Percentiles rank a stretch among this genome's conserved stretches.
Conservation (phyloP, 2,888 invertebrate genomes). For the Cyaniris semiargus region DNA sequence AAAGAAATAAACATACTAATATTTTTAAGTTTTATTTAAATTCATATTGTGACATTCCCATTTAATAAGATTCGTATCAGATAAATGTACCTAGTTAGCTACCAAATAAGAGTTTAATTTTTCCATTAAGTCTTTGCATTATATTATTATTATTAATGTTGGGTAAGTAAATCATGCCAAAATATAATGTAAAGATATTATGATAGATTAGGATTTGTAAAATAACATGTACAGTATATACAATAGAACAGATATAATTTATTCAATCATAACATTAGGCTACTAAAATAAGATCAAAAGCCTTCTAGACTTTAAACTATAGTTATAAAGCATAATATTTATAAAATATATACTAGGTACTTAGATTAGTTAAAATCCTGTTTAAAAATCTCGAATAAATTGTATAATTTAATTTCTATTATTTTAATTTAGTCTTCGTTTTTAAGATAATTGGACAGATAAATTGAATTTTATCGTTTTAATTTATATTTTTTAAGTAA, state of each 20-base stretch:
- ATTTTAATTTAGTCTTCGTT: constrained; percentile 47
- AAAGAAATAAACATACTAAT: constrained; percentile 69
- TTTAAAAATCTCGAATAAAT: constrained; percentile 57
- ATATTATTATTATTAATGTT: constrained; percentile 52
- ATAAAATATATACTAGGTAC: constrained; percentile 18
- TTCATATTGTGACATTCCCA: constrained; percentile 45
- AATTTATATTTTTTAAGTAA: background rate
- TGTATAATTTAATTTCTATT: constrained; percentile 62
- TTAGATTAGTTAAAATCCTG: constrained; percentile 51
- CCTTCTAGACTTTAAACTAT: constrained; percentile 10
- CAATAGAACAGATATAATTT: constrained; percentile 43
- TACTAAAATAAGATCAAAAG: constrained; percentile 56
- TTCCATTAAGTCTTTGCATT: constrained; percentile 70
- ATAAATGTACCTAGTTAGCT: background rate
- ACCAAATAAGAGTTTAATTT: constrained; percentile 44
- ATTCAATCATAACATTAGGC: constrained; percentile 55
- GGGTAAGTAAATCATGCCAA: constrained; percentile 67
- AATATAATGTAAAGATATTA: constrained; percentile 38
- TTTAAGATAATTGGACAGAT: constrained; percentile 45
- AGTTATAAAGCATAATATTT: constrained; percentile 24
- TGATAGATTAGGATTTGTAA: constrained; percentile 60
- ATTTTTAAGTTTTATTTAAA: constrained; percentile 73
- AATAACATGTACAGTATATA: constrained; percentile 61
- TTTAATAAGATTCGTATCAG: background rate
- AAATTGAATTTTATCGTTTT: constrained; percentile 36